Base-by-base conservation (phyloP, 2,113 vertebrate species). In the Ammospiza nelsoni region DNA sequence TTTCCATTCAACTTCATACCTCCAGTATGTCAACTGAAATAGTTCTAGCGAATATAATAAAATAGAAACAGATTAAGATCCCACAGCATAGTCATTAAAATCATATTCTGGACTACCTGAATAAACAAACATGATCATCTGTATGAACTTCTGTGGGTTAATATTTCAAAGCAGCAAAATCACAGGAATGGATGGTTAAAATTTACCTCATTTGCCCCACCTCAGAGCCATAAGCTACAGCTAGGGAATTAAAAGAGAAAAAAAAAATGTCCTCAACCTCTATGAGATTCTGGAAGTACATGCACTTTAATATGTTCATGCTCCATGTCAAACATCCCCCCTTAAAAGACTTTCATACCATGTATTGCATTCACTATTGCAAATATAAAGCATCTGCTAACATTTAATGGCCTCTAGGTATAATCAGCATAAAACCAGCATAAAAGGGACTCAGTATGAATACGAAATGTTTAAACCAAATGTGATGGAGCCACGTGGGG, bases 321-420 rank as follows among this genome's bases (percentile, higher is more conserved):
- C 27, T 95, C 79, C 88, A n/a, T 80, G 93, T 92, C 93, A 95
- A 86, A 94, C 72, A 84, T 39, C 54, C 7, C 33, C 57, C 83
- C 75, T 86, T 14, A 80, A 77, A 76, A 57, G 55, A 67, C 75
- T 65, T 86, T 86, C 76, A 35, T 68, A 29, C 57, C 76, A 78
- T 5, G 52, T 25, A 61, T 9, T 71, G 72, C 92, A 81, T 78
- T 84, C 79, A 37, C 78, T 94, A 93, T 35, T 84, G 86, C 95
- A 95, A 93, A 87, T 77, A 90, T 13, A 72, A 94, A 86, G 72
- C 66, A 81, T 81, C 57, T 81, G 83, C 83, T 94, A 97, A 84
- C 61, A 90, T 54, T 96, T 93, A 89, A 95, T 57, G 88, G 92
- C 93, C 95, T 96, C 94, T 61, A 96, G 94, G 95, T 97, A 96